These are phyloP conservation scores for Leptobrachium ailaonicum DNA, from an alignment of 2,113 vertebrate genomes.

Conservation along the genomic window DNA sequence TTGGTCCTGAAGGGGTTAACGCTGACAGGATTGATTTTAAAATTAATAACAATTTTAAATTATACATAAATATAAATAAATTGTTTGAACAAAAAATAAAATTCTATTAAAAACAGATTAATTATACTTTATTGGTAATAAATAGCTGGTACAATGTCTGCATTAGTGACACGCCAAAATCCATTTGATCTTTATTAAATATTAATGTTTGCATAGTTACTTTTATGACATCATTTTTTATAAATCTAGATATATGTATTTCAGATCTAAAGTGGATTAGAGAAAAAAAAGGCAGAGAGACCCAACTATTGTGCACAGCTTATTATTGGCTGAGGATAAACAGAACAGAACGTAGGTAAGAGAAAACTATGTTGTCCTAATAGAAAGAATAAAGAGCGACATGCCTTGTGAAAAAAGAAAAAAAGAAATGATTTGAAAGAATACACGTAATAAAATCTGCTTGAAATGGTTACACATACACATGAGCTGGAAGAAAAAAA, in stretches of 20 bases:
- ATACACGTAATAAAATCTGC: slow-evolving; percentile 56
- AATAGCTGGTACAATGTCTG: background rate
- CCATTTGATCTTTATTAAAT: too few species aligned
- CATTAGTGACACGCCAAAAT: background rate
- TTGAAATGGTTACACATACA: slow-evolving; percentile 41
- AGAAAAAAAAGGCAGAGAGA: slow-evolving; percentile 57
- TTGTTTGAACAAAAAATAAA: background rate
- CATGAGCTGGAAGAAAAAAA: background rate
- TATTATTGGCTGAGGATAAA: slow-evolving; percentile 53
- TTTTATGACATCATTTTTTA: too few species aligned
- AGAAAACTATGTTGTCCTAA: slow-evolving; percentile 74
- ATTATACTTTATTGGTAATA: background rate
- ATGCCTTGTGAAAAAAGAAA: slow-evolving; percentile 70
- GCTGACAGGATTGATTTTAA: too few species aligned
- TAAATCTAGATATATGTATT: slow-evolving; percentile 52
- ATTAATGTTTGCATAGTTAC: slow-evolving; percentile 32
- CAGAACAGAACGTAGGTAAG: slow-evolving; percentile 26
- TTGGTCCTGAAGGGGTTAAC: background rate
- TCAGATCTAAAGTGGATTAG: slow-evolving; percentile 42
- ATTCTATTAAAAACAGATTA: background rate
- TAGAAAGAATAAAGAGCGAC: slow-evolving; percentile 62
- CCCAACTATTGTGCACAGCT: slow-evolving; percentile 54
- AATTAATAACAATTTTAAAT: background rate
- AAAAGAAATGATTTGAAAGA: slow-evolving; percentile 65
- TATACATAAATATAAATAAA: slow-evolving; percentile 6